Percentiles rank a stretch among this genome's conserved stretches.
These are phyloP conservation scores for Alligator sinensis DNA, from an alignment of 2,113 vertebrate species.

Conservation along the genomic window DNA sequence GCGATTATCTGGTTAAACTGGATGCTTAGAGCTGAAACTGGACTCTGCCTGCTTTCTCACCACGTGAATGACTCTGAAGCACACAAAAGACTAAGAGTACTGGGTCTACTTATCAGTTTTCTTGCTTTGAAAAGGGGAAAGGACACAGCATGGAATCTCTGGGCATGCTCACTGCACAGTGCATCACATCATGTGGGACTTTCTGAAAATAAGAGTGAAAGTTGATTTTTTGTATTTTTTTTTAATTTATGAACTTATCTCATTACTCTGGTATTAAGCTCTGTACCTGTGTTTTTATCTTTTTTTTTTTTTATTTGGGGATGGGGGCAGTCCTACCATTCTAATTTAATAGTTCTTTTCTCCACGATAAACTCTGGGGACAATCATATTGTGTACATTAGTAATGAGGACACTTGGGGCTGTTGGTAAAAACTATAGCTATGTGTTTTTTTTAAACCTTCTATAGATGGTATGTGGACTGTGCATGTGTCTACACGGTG, in stretches of 20 bases:
- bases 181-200: slow-evolving; percentile 18
- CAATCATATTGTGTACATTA: slow-evolving; percentile 54
- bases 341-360: slow-evolving; percentile 67
- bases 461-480: slow-evolving; percentile 66
- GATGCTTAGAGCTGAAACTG: slow-evolving; percentile 15
- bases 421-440: slow-evolving; percentile 55
- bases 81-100: slow-evolving; percentile 2
- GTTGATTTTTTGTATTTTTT: slow-evolving; percentile 37
- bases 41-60: slow-evolving; percentile 11
- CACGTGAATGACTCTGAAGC: slow-evolving; percentile 28
- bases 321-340: slow-evolving; percentile 38
- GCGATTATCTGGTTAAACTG: slow-evolving; percentile 3
- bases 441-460: slow-evolving; percentile 9
- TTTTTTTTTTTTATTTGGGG: slow-evolving; percentile 25
- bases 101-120: slow-evolving; percentile 41
- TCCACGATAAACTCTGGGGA: slow-evolving; percentile 45
- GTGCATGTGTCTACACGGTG: slow-evolving; percentile 72
- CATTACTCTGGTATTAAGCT: slow-evolving; percentile 71
- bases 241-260: slow-evolving; percentile 85
- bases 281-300: slow-evolving; percentile 77
- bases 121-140: slow-evolving; percentile 40
- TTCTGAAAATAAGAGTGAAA: slow-evolving; percentile 62
- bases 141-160: slow-evolving; percentile 28
- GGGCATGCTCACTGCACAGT: slow-evolving; percentile 16
- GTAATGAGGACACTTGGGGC: slow-evolving; percentile 52